Conservation (phyloP, 2,797 vertebrate species). For the Spea hammondii region DNA sequence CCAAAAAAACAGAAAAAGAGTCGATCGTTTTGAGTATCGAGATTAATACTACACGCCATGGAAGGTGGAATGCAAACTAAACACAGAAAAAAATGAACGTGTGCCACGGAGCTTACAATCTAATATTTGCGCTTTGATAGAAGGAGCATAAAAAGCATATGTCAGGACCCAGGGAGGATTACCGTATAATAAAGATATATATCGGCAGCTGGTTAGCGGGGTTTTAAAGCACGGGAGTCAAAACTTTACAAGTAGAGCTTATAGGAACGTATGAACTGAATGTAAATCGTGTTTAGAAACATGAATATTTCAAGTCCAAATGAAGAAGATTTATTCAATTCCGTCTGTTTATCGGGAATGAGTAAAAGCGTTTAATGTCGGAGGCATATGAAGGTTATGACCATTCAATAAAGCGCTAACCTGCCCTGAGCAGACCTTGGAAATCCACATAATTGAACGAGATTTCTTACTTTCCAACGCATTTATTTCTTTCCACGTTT, state of each 20-base stretch:
- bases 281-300: background rate
- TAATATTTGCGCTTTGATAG: too few relatives aligned
- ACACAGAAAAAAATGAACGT: too few relatives aligned
- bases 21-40: too few relatives aligned
- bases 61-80: too few relatives aligned
- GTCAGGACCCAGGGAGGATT: too few relatives aligned
- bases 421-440: slow-evolving; percentile 5
- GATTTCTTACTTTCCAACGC: background rate
- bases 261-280: background rate
- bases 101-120: too few relatives aligned
- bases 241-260: background rate
- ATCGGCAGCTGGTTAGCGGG: background rate
- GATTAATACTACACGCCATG: too few relatives aligned
- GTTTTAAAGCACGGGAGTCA: background rate
- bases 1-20: too few relatives aligned
- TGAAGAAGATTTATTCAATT: background rate
- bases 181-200: background rate
- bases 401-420: slow-evolving; percentile 10
- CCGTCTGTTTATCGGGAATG: slow-evolving; percentile 1
- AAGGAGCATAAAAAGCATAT: too few relatives aligned
- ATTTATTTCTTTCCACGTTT: fast-evolving
- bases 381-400: slow-evolving; percentile 35
- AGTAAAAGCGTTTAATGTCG: background rate
- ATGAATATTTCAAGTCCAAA: slow-evolving; percentile 14
- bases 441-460: slow-evolving; percentile 28